These are phyloP conservation scores for Lagothrix lagotricha DNA, from an alignment of 2,797 vertebrate species.

Conservation along the genomic window DNA sequence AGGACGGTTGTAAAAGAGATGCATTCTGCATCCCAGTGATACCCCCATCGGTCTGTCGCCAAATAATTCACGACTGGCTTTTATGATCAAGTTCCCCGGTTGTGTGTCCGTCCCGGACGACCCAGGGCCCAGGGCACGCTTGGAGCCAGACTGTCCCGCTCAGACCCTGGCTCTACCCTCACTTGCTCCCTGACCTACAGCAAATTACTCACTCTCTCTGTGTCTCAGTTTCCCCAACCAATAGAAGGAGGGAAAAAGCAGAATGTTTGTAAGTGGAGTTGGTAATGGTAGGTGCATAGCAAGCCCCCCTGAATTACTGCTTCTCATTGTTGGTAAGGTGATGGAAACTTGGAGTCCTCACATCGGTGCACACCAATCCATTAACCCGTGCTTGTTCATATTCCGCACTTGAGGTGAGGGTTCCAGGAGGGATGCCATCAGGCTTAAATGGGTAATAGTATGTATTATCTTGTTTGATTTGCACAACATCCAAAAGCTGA, in stretches of 20 bases:
- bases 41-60: constrained; percentile 1
- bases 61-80: constrained; percentile 46
- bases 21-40: constrained; percentile 25
- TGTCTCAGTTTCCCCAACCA: not conserved
- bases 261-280: fast-evolving
- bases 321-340: fast-evolving
- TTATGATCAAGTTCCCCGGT: not conserved
- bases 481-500: not conserved
- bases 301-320: fast-evolving
- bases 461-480: not conserved
- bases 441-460: not conserved
- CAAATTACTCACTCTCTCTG: not conserved
- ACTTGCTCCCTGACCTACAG: not conserved
- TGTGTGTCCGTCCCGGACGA: not conserved
- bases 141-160: not conserved
- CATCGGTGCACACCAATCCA: fast-evolving
- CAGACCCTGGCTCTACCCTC: not conserved
- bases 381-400: not conserved
- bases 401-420: not conserved
- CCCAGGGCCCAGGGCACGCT: not conserved
- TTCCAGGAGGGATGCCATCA: not conserved
- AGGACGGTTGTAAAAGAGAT: constrained; percentile 71
- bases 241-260: fast-evolving
- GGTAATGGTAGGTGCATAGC: fast-evolving
- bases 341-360: fast-evolving